Evolutionary conservation across 2,797 vertebrate species (phyloP).

Genomic region (Netta rufina): DNA sequence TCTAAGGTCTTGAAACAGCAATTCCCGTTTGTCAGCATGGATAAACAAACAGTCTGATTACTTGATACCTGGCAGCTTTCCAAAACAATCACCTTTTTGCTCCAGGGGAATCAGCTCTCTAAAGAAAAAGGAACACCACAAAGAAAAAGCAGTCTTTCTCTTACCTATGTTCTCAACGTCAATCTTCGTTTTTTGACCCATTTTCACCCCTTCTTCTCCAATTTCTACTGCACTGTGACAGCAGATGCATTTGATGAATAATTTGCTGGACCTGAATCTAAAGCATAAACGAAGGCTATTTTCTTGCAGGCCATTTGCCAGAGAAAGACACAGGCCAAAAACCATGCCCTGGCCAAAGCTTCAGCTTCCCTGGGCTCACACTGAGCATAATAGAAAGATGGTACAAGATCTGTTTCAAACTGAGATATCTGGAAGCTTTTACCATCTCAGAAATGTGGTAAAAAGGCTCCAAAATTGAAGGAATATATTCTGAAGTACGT

Average conservation of each 20-base stretch:
- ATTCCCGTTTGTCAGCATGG: background rate
- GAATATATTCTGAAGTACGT: background rate
- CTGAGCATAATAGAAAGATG: background rate
- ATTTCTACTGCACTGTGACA: background rate
- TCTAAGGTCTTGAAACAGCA: background rate
- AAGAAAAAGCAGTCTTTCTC: background rate
- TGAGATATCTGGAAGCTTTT: background rate
- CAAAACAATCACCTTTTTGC: background rate
- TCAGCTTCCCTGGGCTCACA: background rate
- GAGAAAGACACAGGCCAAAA: fast-evolving
- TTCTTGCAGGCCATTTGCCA: background rate
- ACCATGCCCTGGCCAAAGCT: background rate
- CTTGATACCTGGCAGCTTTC: background rate
- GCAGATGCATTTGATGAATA: background rate
- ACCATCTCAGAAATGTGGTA: background rate
- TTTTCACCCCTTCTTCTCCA: background rate
- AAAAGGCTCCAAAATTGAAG: background rate
- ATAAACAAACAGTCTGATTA: background rate
- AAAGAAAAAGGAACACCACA: background rate
- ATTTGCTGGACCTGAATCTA: background rate
- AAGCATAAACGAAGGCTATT: background rate
- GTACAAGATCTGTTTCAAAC: background rate
- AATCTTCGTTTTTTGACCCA: background rate
- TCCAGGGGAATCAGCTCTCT: background rate
- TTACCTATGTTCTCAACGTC: background rate